Evolutionary conservation across 2,797 vertebrate genomes (phyloP).

Genomic region (Amblyraja radiata): DNA sequence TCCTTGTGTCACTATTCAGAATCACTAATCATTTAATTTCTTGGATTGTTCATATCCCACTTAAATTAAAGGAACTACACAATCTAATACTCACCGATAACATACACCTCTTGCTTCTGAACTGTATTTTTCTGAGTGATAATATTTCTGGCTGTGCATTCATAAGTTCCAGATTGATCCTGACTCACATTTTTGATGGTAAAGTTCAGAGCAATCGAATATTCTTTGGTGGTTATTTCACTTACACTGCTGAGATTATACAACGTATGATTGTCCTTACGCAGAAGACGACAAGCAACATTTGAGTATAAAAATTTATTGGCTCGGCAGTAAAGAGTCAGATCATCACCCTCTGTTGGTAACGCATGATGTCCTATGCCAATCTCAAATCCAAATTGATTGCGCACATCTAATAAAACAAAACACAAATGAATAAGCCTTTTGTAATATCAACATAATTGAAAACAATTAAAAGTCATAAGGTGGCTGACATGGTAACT

Average conservation of each 20-base stretch:
- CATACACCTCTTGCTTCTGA: conserved; percentile 71
- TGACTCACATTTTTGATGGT: conserved; percentile 72
- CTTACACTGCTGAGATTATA: conserved; percentile 52
- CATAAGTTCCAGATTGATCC: conserved; percentile 74
- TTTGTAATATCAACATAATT: not conserved
- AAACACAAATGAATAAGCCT: conserved; percentile 11
- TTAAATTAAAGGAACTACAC: not conserved
- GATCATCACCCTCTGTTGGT: conserved; percentile 75
- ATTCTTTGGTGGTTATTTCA: conserved; percentile 56
- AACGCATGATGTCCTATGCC: conserved; percentile 58
- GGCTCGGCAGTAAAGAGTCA: conserved; percentile 75
- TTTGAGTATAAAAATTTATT: conserved; percentile 82
- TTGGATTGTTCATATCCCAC: not conserved
- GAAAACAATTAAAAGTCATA: not conserved
- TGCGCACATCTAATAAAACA: conserved; percentile 67
- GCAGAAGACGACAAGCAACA: conserved; percentile 70
- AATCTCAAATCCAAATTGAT: conserved; percentile 81
- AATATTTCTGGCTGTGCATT: conserved; percentile 72
- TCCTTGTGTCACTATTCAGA: not conserved
- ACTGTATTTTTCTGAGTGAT: conserved; percentile 69
- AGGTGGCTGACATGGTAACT: not conserved
- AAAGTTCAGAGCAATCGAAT: conserved; percentile 68
- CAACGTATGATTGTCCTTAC: conserved; percentile 56
- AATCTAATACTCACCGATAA: conserved; percentile 78
- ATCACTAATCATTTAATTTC: not conserved